Evolutionary conservation across 1,140 invertebrate species (phyloP).

Genomic region (Macrobrachium rosenbergii): DNA sequence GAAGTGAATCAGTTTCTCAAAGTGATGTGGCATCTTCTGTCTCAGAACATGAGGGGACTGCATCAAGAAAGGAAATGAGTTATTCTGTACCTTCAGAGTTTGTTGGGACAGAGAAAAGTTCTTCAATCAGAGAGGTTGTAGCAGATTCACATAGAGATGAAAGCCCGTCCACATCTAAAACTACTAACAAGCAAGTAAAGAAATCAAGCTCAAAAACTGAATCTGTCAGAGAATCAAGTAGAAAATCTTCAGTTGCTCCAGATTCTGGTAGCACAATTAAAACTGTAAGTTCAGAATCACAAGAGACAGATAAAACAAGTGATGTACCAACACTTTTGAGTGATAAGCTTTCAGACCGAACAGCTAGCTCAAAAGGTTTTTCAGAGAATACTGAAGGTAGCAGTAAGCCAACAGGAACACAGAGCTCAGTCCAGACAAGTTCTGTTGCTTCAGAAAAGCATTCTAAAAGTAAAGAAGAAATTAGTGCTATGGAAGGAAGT

Average conservation of each 20-base stretch:
- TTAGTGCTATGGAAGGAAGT: not conserved
- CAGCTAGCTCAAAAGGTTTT: too few relatives aligned
- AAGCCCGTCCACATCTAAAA: not conserved
- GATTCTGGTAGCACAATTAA: too few relatives aligned
- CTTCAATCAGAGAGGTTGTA: not conserved
- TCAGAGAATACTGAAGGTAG: too few relatives aligned
- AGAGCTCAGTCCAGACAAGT: too few relatives aligned
- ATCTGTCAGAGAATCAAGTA: too few relatives aligned
- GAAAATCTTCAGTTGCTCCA: too few relatives aligned
- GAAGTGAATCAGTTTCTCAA: slow-evolving; percentile 41
- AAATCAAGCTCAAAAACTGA: too few relatives aligned
- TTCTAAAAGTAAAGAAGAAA: slow-evolving; percentile 27
- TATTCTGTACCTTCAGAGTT: not conserved
- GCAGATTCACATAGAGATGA: not conserved
- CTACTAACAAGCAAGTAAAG: too few relatives aligned
- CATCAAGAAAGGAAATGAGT: slow-evolving; percentile 16
- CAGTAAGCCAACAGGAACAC: too few relatives aligned
- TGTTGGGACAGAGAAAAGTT: not conserved
- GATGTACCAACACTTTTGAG: not conserved
- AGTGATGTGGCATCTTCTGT: slow-evolving; percentile 52
- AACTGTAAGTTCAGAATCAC: too few relatives aligned
- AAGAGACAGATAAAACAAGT: not conserved
- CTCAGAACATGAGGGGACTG: slow-evolving; percentile 42
- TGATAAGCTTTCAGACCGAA: not conserved
- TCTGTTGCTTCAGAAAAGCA: too few relatives aligned